A percentile compares a stretch with the other conserved stretches of the same genome.
Conservation (phyloP, 2,888 invertebrate species). For the Patella depressa region DNA sequence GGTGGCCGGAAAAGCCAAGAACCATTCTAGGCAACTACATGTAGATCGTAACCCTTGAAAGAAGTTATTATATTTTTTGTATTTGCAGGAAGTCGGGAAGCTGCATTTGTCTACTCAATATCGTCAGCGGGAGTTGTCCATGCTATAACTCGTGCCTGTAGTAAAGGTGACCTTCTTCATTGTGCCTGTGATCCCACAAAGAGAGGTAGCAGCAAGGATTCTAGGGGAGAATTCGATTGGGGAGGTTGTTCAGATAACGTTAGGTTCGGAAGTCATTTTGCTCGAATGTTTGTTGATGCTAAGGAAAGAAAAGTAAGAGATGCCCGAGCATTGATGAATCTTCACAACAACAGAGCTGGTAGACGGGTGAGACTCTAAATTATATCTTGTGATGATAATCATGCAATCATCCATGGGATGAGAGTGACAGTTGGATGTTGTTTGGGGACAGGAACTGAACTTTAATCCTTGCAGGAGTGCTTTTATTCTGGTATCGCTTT, state of each 20-base stretch:
- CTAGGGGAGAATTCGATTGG: conserved; percentile 76
- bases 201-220: conserved; percentile 57
- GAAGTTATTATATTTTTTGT: too few relatives aligned
- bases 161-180: conserved; percentile 89
- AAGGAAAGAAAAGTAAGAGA: conserved; percentile 77
- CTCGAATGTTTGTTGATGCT: conserved; percentile 93
- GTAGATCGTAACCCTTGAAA: too few relatives aligned
- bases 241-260: conserved; percentile 82
- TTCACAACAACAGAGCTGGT: conserved; percentile 98
- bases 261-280: conserved; percentile 79
- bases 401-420: too few relatives aligned
- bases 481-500: too few relatives aligned
- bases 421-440: too few relatives aligned
- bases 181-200: conserved; percentile 81
- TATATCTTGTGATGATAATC: neutral
- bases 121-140: conserved; percentile 82
- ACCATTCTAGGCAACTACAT: too few relatives aligned
- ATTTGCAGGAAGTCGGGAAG: conserved; percentile 74
- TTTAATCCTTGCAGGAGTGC: too few relatives aligned
- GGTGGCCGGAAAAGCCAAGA: too few relatives aligned
- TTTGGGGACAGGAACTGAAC: too few relatives aligned
- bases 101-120: conserved; percentile 76
- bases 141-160: conserved; percentile 90
- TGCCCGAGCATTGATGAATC: conserved; percentile 92
- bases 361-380: conserved; percentile 80